A percentile compares a stretch with the other conserved stretches of the same genome.
phyloP scores from a whole-genome alignment of 2,888 invertebrate genomes.

The Liopterus haemorrhoidalis region DNA sequence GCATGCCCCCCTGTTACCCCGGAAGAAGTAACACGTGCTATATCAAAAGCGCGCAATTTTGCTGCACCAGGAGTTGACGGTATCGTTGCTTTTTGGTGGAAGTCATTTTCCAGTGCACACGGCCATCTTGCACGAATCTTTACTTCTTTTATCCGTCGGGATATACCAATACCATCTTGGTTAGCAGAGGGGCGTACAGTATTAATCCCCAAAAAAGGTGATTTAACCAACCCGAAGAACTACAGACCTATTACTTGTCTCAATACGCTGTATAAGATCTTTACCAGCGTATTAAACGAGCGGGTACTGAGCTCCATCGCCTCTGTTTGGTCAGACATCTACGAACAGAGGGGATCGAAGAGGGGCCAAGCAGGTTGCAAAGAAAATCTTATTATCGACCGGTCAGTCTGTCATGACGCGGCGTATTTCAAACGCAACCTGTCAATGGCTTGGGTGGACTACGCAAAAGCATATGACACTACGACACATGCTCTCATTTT shows the following conservation, averaged over 20 bases:
- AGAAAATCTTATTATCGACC: constrained; percentile 22
- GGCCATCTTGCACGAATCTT: constrained; percentile 10
- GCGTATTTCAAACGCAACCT: constrained; percentile 7
- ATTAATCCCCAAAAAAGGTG: constrained; percentile 16
- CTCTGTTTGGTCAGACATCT: constrained; percentile 9
- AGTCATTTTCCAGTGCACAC: constrained; percentile 12
- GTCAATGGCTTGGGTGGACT: constrained; percentile 12
- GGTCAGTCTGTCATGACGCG: constrained; percentile 2
- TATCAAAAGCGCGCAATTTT: constrained; percentile 19
- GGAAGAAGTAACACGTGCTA: too few species aligned
- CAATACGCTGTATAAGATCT: constrained; percentile 22
- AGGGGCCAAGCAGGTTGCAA: constrained; percentile 14
- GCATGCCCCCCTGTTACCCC: too few species aligned
- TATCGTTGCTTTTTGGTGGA: constrained; percentile 18
- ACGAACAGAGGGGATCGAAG: constrained; percentile 23
- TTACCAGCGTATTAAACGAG: constrained; percentile 13
- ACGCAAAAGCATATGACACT: constrained; percentile 10
- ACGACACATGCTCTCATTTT: constrained; percentile 1
- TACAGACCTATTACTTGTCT: constrained; percentile 28
- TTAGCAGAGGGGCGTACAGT: constrained; percentile 2
- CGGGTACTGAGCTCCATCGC: constrained; percentile 17
- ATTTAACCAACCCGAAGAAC: constrained; percentile 16
- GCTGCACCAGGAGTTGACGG: constrained; percentile 19
- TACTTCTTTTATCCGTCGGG: constrained; percentile 8
- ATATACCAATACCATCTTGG: constrained; percentile 2